A percentile compares a stretch with the other conserved stretches of the same genome.
These are phyloP conservation scores for Hypselothyrea guttata DNA, from an alignment of 2,888 invertebrate genomes.

Conservation along the genomic window DNA sequence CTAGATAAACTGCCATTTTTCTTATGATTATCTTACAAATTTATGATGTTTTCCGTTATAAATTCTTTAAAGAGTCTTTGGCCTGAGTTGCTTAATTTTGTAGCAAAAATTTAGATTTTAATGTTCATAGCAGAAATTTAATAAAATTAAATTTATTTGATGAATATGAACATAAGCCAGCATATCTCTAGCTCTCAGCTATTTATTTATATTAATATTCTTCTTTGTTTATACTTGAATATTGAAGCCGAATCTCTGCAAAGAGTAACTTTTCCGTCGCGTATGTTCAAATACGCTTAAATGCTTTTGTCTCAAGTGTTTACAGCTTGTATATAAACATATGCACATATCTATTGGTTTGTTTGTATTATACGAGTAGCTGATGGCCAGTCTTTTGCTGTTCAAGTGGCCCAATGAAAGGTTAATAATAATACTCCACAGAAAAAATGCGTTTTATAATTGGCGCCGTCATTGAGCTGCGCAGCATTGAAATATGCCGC, in stretches of 20 bases:
- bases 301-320: constrained; percentile 1
- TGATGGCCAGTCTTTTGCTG: constrained; percentile 36
- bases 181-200: too few relatives aligned
- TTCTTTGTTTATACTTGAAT: too few relatives aligned
- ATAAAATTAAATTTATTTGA: too few relatives aligned
- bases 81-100: too few relatives aligned
- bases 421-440: constrained; percentile 75
- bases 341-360: constrained; percentile 13
- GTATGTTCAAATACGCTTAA: constrained; percentile 4
- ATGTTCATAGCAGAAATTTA: too few relatives aligned
- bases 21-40: too few relatives aligned
- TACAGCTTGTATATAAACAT: constrained; percentile 13
- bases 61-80: too few relatives aligned
- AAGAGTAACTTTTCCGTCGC: not conserved
- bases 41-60: too few relatives aligned
- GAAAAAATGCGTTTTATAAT: constrained; percentile 57
- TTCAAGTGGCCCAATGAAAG: constrained; percentile 71
- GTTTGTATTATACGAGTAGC: constrained; percentile 17
- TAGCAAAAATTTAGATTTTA: too few relatives aligned
- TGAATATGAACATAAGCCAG: too few relatives aligned
- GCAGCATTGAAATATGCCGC: constrained; percentile 28
- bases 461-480: constrained; percentile 42
- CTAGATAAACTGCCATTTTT: too few relatives aligned
- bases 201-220: too few relatives aligned
- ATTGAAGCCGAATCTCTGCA: not conserved